Percentiles rank a stretch among this genome's conserved stretches.
These are phyloP conservation scores for Pteropus rufus DNA, from an alignment of 2,797 vertebrate genomes.

Conservation along the genomic window DNA sequence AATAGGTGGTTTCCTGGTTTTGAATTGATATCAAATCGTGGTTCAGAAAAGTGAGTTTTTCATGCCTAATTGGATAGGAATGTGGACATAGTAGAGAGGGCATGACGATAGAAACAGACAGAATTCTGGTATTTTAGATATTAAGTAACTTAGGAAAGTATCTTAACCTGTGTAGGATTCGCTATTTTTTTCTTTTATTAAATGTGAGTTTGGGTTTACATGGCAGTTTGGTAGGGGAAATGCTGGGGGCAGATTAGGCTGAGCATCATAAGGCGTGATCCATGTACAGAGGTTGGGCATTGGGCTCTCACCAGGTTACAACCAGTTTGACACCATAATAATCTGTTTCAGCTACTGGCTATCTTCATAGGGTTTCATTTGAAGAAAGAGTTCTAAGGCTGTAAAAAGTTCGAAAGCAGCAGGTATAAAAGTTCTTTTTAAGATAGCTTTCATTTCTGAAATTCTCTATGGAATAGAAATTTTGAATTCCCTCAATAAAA, in stretches of 20 bases:
- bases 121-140: neutral
- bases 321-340: neutral
- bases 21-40: neutral
- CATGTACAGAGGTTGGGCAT: neutral
- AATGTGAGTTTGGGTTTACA: neutral
- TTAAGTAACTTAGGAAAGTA: neutral
- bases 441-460: neutral
- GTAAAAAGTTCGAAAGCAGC: neutral
- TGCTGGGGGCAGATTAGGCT: neutral
- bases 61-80: neutral
- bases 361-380: neutral
- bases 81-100: neutral
- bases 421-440: neutral
- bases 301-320: neutral
- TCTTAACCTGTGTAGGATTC: neutral
- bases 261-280: neutral
- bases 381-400: neutral
- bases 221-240: neutral
- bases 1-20: neutral
- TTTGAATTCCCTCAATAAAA: neutral
- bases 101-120: neutral
- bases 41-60: conserved; percentile 8
- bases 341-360: neutral
- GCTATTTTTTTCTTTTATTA: neutral
- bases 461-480: neutral